phyloP scores from a whole-genome alignment of 2,888 invertebrate genomes.

The Platycnemis pennipes region DNA sequence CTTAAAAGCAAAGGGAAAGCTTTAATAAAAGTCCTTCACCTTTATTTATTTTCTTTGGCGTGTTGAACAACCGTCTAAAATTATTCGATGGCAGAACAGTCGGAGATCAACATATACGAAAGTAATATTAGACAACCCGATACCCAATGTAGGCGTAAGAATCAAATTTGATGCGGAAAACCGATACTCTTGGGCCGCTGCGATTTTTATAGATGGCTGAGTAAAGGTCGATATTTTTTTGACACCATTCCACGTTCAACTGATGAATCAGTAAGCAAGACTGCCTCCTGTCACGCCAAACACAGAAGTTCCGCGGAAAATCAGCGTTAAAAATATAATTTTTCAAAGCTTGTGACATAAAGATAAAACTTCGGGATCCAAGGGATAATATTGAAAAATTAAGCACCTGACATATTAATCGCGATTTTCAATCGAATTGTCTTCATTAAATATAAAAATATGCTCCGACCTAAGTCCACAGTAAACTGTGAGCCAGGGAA shows the following conservation, averaged over 20 bases:
- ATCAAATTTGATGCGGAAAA: neutral
- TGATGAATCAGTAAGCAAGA: conserved; percentile 24
- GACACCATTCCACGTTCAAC: neutral
- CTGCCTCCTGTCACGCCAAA: neutral
- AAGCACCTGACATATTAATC: neutral
- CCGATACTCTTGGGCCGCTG: neutral
- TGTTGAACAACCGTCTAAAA: neutral
- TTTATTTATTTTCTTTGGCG: neutral
- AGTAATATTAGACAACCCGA: neutral
- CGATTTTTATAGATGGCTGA: neutral
- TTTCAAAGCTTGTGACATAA: neutral
- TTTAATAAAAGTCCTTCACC: neutral
- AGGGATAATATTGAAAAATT: neutral
- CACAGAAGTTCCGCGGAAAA: neutral
- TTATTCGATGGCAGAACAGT: neutral
- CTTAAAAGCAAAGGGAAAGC: too few relatives aligned
- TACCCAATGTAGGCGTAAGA: neutral
- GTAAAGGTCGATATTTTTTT: neutral
- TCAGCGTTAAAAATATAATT: neutral
- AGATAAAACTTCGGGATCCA: neutral
- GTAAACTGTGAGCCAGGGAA: too few relatives aligned
- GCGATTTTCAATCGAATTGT: neutral
- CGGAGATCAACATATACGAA: neutral
- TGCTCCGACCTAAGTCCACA: too few relatives aligned
- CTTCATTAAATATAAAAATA: too few relatives aligned